phyloP scores from a whole-genome alignment of 2,888 invertebrate genomes.

The Zygogramma bicolorata region DNA sequence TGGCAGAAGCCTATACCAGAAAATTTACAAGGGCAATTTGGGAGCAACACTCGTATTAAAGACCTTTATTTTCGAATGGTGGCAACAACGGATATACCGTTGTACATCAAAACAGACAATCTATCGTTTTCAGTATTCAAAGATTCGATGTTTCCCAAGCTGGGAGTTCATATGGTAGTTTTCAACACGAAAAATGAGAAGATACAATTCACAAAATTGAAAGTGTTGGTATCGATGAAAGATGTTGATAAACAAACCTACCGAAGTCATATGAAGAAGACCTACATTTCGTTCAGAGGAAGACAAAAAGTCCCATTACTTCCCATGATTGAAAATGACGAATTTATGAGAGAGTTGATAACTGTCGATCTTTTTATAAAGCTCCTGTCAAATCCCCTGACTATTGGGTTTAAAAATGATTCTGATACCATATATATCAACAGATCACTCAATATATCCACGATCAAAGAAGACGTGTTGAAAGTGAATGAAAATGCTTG shows the following conservation, averaged over 20 bases:
- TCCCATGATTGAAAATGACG: neutral
- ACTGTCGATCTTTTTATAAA: neutral
- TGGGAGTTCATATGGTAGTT: neutral
- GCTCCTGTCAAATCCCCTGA: neutral
- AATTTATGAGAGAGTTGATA: neutral
- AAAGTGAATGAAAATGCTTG: neutral
- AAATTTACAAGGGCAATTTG: conserved; percentile 9
- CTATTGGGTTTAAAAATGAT: neutral
- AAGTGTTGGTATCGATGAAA: neutral
- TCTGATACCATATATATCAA: neutral
- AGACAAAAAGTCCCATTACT: neutral
- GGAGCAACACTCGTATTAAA: neutral
- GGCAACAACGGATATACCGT: neutral
- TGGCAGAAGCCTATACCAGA: conserved; percentile 17
- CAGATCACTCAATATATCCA: neutral
- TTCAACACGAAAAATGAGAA: neutral
- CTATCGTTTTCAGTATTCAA: neutral
- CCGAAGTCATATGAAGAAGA: neutral
- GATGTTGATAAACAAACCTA: neutral
- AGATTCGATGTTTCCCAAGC: neutral
- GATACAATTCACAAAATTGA: neutral
- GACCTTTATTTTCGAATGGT: conserved; percentile 1
- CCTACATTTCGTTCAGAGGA: neutral
- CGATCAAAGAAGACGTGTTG: neutral
- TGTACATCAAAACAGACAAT: conserved; percentile 6